Evolutionary conservation across 2,888 invertebrate species (phyloP).

Genomic region (Mythimna albipuncta): DNA sequence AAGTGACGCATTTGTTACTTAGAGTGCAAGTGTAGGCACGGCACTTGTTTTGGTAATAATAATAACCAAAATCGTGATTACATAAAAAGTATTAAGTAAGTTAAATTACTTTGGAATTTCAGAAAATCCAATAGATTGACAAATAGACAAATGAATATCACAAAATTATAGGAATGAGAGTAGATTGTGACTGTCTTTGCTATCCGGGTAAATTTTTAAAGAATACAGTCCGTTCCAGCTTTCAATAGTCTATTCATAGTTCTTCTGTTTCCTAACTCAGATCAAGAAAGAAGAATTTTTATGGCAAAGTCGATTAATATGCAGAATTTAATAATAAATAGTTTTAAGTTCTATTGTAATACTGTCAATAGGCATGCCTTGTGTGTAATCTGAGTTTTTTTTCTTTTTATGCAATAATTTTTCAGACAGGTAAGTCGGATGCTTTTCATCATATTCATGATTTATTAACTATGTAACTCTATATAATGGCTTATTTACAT

Average conservation of each 20-base stretch:
- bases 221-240: not conserved
- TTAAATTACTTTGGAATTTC: no score
- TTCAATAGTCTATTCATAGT: not conserved
- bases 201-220: no score
- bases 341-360: not conserved
- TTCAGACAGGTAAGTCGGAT: constrained; percentile 51
- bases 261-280: not conserved
- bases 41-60: no score
- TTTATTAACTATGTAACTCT: constrained; percentile 11
- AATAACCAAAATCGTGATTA: no score
- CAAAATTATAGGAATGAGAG: not conserved
- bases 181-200: not conserved
- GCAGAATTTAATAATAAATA: no score
- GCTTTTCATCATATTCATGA: constrained; percentile 21
- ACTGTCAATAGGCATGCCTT: constrained; percentile 48
- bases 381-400: constrained; percentile 23
- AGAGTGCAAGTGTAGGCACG: no score
- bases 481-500: constrained; percentile 25
- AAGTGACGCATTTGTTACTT: no score
- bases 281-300: no score
- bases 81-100: no score
- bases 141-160: no score
- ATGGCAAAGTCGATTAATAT: no score
- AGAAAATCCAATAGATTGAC: no score
- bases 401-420: constrained; percentile 27